Conservation (phyloP, 37 sponge, comb jelly and placozoan genomes). For the Oopsacas minuta region DNA sequence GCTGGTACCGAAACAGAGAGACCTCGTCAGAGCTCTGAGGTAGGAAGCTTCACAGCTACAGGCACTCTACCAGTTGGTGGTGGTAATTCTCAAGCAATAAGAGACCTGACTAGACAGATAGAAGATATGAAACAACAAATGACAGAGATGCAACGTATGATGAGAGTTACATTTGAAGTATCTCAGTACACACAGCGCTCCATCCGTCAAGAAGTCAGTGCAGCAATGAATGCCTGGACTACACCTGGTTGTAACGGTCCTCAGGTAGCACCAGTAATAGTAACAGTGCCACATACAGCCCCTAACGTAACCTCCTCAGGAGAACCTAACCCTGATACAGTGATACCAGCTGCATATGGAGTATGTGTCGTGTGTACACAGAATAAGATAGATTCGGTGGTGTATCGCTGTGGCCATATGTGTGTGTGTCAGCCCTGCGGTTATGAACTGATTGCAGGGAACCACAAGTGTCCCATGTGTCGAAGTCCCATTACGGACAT, state of each 20-base stretch:
- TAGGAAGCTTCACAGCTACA: not conserved
- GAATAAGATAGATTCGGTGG: slow-evolving; percentile 47
- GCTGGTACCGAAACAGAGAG: not conserved
- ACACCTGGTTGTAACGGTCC: not conserved
- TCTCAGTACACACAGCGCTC: slow-evolving; percentile 75
- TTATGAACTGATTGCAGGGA: slow-evolving; percentile 47
- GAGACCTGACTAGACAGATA: slow-evolving; percentile 36
- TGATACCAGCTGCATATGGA: slow-evolving; percentile 32
- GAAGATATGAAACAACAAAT: slow-evolving; percentile 42
- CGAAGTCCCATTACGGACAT: slow-evolving; percentile 71
- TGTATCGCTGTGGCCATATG: slow-evolving; percentile 91
- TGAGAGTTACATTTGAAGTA: slow-evolving; percentile 62
- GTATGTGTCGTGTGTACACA: slow-evolving; percentile 74
- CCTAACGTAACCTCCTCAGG: slow-evolving; percentile 3
- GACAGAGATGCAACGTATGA: slow-evolving; percentile 56
- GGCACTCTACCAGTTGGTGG: not conserved
- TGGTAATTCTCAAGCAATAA: not conserved
- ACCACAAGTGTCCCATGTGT: slow-evolving; percentile 78
- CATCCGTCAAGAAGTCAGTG: slow-evolving; percentile 75
- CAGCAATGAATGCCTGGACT: slow-evolving; percentile 36
- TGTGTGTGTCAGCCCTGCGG: slow-evolving; percentile 76
- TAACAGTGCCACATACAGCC: not conserved
- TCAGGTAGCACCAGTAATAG: not conserved
- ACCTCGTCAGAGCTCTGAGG: not conserved
- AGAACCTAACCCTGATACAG: not conserved